phyloP scores from a whole-genome alignment of 2,888 invertebrate genomes.

The Cosmorhoe ocellata region DNA sequence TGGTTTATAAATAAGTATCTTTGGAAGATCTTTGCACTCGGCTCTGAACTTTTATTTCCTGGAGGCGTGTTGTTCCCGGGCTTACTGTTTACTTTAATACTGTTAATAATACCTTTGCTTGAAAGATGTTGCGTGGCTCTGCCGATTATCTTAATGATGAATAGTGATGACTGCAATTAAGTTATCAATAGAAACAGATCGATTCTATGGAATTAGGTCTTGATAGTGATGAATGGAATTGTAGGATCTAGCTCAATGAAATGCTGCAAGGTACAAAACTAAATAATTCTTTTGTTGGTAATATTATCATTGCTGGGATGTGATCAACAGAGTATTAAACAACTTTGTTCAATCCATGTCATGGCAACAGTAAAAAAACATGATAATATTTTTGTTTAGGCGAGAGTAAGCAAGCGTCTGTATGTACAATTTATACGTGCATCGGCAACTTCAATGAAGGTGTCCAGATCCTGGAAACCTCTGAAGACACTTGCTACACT shows the following conservation, averaged over 20 bases:
- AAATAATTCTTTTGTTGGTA: too few relatives aligned
- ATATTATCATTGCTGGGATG: too few relatives aligned
- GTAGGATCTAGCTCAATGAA: slow-evolving; percentile 12
- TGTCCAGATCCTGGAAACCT: slow-evolving; percentile 58
- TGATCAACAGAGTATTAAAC: too few relatives aligned
- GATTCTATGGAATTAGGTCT: slow-evolving; percentile 2
- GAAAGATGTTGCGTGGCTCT: slow-evolving; percentile 5
- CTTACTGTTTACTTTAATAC: not conserved
- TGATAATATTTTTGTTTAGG: slow-evolving; percentile 11
- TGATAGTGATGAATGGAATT: not conserved
- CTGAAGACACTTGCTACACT: slow-evolving; percentile 41
- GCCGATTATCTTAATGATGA: slow-evolving; percentile 1
- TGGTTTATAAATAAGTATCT: too few relatives aligned
- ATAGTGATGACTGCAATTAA: not conserved
- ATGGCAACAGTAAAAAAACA: too few relatives aligned
- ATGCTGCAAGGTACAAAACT: not conserved
- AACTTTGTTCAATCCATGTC: too few relatives aligned
- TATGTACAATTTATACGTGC: slow-evolving; percentile 56
- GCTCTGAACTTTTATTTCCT: too few relatives aligned
- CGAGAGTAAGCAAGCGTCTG: slow-evolving; percentile 16
- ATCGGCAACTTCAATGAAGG: slow-evolving; percentile 72
- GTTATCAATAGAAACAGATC: slow-evolving; percentile 2
- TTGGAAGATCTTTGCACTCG: too few relatives aligned
- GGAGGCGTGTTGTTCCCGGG: too few relatives aligned
- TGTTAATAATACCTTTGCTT: not conserved